Evolutionary conservation across 2,888 invertebrate species (phyloP), one percentile per base, ranked within the genome.

Genomic region (Chymomyza amoena): DNA sequence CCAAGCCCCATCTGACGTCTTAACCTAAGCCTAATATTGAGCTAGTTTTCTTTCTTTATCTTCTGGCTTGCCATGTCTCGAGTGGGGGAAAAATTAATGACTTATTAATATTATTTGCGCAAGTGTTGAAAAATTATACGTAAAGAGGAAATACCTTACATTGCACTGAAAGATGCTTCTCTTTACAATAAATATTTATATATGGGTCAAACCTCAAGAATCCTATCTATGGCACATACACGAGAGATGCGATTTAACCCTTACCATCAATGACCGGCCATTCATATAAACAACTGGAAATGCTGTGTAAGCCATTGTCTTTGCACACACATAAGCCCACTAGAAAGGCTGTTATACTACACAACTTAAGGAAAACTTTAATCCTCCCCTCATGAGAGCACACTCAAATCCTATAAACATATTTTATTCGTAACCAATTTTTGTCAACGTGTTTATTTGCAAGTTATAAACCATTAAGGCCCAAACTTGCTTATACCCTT

Each of bases 401-500:
- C 7, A 25, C 61, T 20, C 54, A 70, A 72, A 73, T 65, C 66
- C 76, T 61, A 75, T 84, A 73, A 73, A 69, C 82, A 78, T 84
- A 81, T 60, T 60, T 45, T 61, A 45, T 61, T 56, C 28, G 39
- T 65, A 25, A 20, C 77, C 83, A 73, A 70, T 84, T 84, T 64
- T 68, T 76, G 76, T 81, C 81, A 77, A 68, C 78, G 66, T 80
- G 78, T 78, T 77, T 74, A 76, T 9, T 61, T 69, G 36, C 69
- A 77, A 68, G 65, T 75, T 69, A 69, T 81, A 77, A 81, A 75
- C 79, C 79, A 69, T 81, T 83, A 81, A 81, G 73, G 73, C 79
- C 75, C 61, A 50, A 56, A 45, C 39, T 60, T 64, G 62, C 65
- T 59, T 64, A 75, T 73, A 69, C 85, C 75, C 69, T 57, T 65